Evolutionary conservation across 2,888 invertebrate genomes (phyloP).

Genomic region (Drosophila histrio): DNA sequence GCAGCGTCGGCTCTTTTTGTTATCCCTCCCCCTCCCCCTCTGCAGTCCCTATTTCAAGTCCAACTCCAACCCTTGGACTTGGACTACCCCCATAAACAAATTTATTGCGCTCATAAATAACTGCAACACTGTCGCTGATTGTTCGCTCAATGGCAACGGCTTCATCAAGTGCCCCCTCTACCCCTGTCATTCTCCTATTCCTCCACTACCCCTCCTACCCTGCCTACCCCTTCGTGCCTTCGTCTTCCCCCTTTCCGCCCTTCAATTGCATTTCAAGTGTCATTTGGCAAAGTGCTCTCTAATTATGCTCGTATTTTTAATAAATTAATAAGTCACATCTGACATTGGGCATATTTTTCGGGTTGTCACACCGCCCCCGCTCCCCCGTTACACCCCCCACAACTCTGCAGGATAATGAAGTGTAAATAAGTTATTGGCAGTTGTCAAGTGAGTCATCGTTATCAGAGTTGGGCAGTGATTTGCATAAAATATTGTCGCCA

Average conservation of each 20-base stretch:
- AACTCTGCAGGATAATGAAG: conserved; percentile 65
- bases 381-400: too few relatives aligned
- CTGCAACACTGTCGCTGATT: conserved; percentile 77
- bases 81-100: conserved; percentile 64
- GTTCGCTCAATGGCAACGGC: conserved; percentile 62
- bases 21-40: background rate
- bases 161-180: conserved; percentile 40
- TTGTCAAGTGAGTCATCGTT: conserved; percentile 78
- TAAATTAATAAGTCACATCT: conserved; percentile 76
- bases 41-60: too few relatives aligned
- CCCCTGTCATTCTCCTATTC: too few relatives aligned
- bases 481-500: conserved; percentile 75
- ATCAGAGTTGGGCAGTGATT: conserved; percentile 64
- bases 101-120: conserved; percentile 81
- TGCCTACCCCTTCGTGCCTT: background rate
- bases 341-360: conserved; percentile 66
- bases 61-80: conserved; percentile 1
- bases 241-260: background rate
- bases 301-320: conserved; percentile 77
- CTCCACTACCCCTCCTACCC: background rate
- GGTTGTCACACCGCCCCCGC: background rate
- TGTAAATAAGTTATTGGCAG: conserved; percentile 81
- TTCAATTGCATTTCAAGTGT: conserved; percentile 75
- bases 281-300: conserved; percentile 79
- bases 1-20: conserved; percentile 5